Evolutionary conservation across 1,140 invertebrate genomes (phyloP), one percentile per base, ranked within the genome.

Genomic region (Zaprionus gabonicus): DNA sequence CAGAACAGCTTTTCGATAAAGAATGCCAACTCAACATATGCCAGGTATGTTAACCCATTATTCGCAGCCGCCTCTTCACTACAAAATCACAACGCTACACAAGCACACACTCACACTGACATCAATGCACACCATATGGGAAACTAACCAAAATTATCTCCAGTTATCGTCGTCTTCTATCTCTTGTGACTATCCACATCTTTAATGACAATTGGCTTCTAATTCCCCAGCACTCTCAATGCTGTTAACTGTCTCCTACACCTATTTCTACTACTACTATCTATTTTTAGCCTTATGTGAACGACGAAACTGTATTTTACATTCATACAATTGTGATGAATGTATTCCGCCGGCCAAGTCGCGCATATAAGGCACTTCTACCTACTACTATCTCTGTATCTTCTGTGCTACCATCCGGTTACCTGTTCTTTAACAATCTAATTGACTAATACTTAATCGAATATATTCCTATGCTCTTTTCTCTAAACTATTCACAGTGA

Each of bases 1-100:
- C 91, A 93, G 72, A 91, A 92, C 71, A 88, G 88, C 70, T 91
- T 93, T 73, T 78, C 88, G 64, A 90, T 92, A 80, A 91, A 91
- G 76, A 91, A 91, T 64, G 87, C 80, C 58, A 91, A 92, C 78
- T 92, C 92, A 41, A 88, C 88, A 44, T 93, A 93, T 78, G 88
- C 92, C 81, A 93, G 92, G 92, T 93, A 91, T 91, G 91, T 74
- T 56, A 15, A 41, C 46, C 7, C 41, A 62, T 64, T 59, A 62
- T 72, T 70, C 20, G 27, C 44, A 62, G 27, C 38, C n/a, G 9
- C 46, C 49, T 31, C 64, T 53, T 63, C 57, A 65, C 60, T 71
- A 71, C 57, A 34, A 34, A 34, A 3, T 10, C 9, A 57, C 15
- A 44, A 56, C 60, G 34, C 9, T 17, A 49, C 44, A 49, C 49